Evolutionary conservation across 2,797 vertebrate genomes (phyloP).

Genomic region (Macropodus opercularis): DNA sequence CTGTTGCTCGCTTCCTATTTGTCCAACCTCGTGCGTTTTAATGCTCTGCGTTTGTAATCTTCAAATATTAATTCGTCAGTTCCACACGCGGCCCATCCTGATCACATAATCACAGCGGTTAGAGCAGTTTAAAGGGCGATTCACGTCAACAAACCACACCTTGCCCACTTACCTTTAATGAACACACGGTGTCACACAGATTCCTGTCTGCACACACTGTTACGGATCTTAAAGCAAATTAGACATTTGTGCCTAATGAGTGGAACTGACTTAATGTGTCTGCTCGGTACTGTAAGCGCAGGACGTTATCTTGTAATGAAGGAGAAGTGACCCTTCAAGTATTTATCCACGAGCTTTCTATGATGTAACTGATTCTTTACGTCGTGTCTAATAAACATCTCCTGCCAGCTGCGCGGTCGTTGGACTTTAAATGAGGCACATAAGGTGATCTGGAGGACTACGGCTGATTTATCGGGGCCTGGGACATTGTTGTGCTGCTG

Average conservation of each 20-base stretch:
- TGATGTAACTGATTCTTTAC: conserved; percentile 30
- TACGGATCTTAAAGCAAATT: background rate
- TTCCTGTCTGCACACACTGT: background rate
- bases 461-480: conserved; percentile 66
- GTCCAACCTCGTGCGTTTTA: conserved; percentile 66
- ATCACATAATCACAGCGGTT: conserved; percentile 24
- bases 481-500: conserved; percentile 64
- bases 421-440: conserved; percentile 53
- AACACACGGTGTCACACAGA: background rate
- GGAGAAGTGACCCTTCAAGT: conserved; percentile 14
- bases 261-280: background rate
- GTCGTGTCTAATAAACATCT: conserved; percentile 31
- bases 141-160: background rate
- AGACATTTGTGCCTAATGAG: conserved; percentile 5
- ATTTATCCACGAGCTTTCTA: conserved; percentile 4
- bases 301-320: conserved; percentile 20
- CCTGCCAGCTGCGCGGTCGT: conserved; percentile 38
- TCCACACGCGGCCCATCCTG: conserved; percentile 48
- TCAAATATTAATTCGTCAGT: conserved; percentile 63
- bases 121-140: background rate
- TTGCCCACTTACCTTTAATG: background rate
- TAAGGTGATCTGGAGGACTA: conserved; percentile 66
- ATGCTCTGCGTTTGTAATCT: conserved; percentile 51
- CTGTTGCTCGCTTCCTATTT: conserved; percentile 82
- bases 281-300: background rate